Base-by-base conservation (phyloP, 2,797 vertebrate genomes). In the Leptatherina wallacei region DNA sequence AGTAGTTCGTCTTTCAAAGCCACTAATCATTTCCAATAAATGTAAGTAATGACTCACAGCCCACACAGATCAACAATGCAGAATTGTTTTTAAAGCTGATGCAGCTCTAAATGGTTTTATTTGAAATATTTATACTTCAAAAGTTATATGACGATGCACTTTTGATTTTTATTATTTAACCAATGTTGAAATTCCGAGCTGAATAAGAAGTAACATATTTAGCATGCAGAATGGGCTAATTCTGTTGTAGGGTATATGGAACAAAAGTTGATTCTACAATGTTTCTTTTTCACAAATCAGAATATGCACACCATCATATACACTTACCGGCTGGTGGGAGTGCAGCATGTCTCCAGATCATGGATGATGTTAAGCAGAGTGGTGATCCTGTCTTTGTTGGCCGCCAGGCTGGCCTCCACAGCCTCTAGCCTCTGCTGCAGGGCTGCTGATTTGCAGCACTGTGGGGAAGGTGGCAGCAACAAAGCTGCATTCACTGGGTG, bases 361-460 rank as follows among this genome's bases (percentile, higher is more conserved):
- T 98, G 96, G 92, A 99, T 98, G 91, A 98, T 96, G 93, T 98
- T 97, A 87, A 99, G 90, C 82, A 99, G 95, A 80, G 96, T 96
- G 67, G 96, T 95, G 92, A 99, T 97, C 94, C 97, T 95, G 94
- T 97, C 95, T 89, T 97, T 96, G 88, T 98, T 99, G 5, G 96
- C 96, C 67, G 96, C 96, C 89, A 99, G 93, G 77, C 95, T 97
- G 91, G 96, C 96, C 91, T 98, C 96, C 80, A 98, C 96, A 0
- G 85, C 94, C 82, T 96, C 95, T 3, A 98, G 95, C 87, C 95
- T 95, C 89, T 95, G 95, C 90, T 96, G 95, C 65, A 97, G 93
- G 79, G 94, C 92, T 52, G 88, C 90, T 44, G 89, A 91, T 80
- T 79, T 89, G 83, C 87, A 78, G 78, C 87, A 89, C 49, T 69